Evolutionary conservation across 2,888 invertebrate species (phyloP).

Genomic region (Himalopsyche japonica): DNA sequence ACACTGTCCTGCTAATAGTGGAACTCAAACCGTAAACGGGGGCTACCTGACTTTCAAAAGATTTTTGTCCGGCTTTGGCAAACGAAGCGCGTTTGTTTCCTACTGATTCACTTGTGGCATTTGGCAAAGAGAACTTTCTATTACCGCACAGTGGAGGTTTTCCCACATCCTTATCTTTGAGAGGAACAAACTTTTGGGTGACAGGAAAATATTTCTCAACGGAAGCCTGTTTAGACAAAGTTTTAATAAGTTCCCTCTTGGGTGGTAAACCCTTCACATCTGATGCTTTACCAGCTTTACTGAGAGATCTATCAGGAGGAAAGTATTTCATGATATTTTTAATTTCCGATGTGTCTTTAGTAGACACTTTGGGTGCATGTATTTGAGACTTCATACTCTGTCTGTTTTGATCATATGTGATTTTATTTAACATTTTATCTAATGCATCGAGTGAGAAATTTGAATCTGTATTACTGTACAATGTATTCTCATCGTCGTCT

Average conservation of each 20-base stretch:
- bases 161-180: not conserved
- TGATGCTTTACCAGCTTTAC: not conserved
- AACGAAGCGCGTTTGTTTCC: not conserved
- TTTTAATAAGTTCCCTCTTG: not conserved
- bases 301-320: slow-evolving; percentile 3
- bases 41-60: not conserved
- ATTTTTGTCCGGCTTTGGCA: not conserved
- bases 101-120: not conserved
- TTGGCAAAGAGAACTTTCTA: not conserved
- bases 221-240: not conserved
- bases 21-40: slow-evolving; percentile 24
- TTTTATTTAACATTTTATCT: slow-evolving; percentile 14
- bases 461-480: not conserved
- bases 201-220: not conserved
- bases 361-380: not conserved
- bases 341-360: slow-evolving; percentile 15
- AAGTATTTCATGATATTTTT: slow-evolving; percentile 21
- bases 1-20: slow-evolving; percentile 18
- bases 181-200: not conserved
- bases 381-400: slow-evolving; percentile 11
- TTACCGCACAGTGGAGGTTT: not conserved
- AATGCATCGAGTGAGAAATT: slow-evolving; percentile 6
- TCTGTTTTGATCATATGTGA: slow-evolving; percentile 10
- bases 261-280: not conserved
- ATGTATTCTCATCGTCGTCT: not conserved